Evolutionary conservation across 2,797 vertebrate species (phyloP).

Genomic region (Silurus aristotelis): DNA sequence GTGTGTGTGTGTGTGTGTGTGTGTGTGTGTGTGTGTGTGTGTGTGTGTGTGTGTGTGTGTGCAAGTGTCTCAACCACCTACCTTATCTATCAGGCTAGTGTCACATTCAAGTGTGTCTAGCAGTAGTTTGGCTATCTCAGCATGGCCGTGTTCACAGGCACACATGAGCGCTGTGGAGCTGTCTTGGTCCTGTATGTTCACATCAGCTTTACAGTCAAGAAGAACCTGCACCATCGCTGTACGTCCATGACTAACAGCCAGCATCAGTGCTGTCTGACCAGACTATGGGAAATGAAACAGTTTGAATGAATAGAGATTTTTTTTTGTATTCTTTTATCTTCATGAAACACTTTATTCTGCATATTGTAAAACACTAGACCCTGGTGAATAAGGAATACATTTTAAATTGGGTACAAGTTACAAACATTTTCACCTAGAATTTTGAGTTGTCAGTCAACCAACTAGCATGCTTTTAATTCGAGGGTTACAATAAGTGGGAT

Average conservation of each 20-base stretch:
- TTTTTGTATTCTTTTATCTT: neutral
- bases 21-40: neutral
- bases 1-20: slow-evolving; percentile 8
- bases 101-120: slow-evolving; percentile 84
- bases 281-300: slow-evolving; percentile 64
- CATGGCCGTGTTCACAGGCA: slow-evolving; percentile 85
- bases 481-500: neutral
- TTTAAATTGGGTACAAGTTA: neutral
- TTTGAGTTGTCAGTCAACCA: neutral
- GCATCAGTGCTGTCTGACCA: slow-evolving; percentile 93
- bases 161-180: slow-evolving; percentile 86
- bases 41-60: neutral
- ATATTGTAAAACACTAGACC: neutral
- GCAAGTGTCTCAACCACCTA: slow-evolving; percentile 56
- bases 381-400: neutral
- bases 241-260: slow-evolving; percentile 90
- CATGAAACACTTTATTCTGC: neutral
- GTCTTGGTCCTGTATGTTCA: slow-evolving; percentile 87
- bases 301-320: slow-evolving; percentile 5
- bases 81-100: slow-evolving; percentile 82
- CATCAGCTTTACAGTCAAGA: slow-evolving; percentile 80
- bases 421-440: neutral
- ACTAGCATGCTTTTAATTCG: neutral
- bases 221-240: slow-evolving; percentile 91
- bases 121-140: slow-evolving; percentile 82